Percentiles rank a stretch among this genome's conserved stretches.
Evolutionary conservation across 2,113 vertebrate genomes (phyloP).

Genomic region (Jaculus jaculus): DNA sequence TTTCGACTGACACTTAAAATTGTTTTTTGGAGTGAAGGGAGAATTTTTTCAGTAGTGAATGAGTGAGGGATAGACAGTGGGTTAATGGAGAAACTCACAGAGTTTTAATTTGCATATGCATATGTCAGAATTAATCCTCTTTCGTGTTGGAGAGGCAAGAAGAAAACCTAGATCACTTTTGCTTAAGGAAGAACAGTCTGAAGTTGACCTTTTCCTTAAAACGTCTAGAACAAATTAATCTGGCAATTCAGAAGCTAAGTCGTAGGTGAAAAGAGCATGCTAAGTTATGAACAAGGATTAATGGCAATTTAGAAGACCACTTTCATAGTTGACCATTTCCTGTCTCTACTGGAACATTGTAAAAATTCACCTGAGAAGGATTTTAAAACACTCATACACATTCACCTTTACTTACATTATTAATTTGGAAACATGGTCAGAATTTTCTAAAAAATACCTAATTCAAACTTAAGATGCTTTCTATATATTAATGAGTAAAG

Average conservation of each 20-base stretch:
- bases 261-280: not conserved
- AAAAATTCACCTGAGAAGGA: not conserved
- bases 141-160: too few relatives aligned
- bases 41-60: not conserved
- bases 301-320: not conserved
- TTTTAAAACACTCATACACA: not conserved
- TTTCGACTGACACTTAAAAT: not conserved
- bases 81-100: not conserved
- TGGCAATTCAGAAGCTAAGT: conserved; percentile 31
- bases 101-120: not conserved
- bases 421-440: conserved; percentile 40
- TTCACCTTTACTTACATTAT: conserved; percentile 14
- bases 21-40: not conserved
- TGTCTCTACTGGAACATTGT: not conserved
- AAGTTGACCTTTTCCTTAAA: not conserved
- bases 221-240: not conserved
- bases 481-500: conserved; percentile 24
- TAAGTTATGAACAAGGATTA: conserved; percentile 16
- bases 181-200: not conserved
- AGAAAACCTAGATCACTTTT: too few relatives aligned
- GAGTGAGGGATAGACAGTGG: not conserved
- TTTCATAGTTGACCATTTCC: conserved; percentile 25
- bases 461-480: conserved; percentile 46
- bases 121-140: not conserved
- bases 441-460: not conserved